Percentiles rank a stretch among this genome's conserved stretches.
phyloP scores from a whole-genome alignment of 1,140 invertebrate species.

The Brachionus koreanus region DNA sequence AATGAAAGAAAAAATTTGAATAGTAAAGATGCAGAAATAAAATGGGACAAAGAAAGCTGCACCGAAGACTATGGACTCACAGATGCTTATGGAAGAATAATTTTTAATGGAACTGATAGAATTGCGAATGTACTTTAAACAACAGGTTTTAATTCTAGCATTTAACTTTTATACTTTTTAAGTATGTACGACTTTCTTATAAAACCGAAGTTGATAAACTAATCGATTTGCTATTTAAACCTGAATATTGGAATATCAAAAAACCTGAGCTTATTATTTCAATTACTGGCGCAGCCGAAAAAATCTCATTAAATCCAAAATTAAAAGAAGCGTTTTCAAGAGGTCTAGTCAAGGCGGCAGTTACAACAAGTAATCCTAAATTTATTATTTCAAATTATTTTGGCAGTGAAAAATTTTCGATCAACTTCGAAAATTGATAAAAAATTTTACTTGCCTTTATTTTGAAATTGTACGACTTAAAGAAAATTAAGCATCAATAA shows the following conservation, averaged over 20 bases:
- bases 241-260: slow-evolving; percentile 54
- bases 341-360: slow-evolving; percentile 57
- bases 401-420: too few relatives aligned
- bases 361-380: slow-evolving; percentile 51
- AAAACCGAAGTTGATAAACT: slow-evolving; percentile 51
- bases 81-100: slow-evolving; percentile 26
- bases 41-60: slow-evolving; percentile 36
- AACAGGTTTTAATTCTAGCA: neutral
- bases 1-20: neutral
- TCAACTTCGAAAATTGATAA: too few relatives aligned
- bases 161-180: neutral
- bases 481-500: too few relatives aligned
- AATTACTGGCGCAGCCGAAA: slow-evolving; percentile 60
- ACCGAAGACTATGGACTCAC: slow-evolving; percentile 8
- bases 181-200: slow-evolving; percentile 57
- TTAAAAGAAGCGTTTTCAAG: slow-evolving; percentile 56
- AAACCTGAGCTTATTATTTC: slow-evolving; percentile 59
- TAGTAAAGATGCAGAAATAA: neutral
- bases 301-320: slow-evolving; percentile 55
- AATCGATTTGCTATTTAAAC: slow-evolving; percentile 50
- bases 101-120: neutral
- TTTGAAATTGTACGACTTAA: too few relatives aligned
- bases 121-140: neutral
- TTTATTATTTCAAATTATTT: neutral
- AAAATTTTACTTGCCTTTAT: too few relatives aligned